Evolutionary conservation across 1,140 invertebrate species (phyloP), one percentile per base, ranked within the genome.

Genomic region (Drosophila mojavensis): DNA sequence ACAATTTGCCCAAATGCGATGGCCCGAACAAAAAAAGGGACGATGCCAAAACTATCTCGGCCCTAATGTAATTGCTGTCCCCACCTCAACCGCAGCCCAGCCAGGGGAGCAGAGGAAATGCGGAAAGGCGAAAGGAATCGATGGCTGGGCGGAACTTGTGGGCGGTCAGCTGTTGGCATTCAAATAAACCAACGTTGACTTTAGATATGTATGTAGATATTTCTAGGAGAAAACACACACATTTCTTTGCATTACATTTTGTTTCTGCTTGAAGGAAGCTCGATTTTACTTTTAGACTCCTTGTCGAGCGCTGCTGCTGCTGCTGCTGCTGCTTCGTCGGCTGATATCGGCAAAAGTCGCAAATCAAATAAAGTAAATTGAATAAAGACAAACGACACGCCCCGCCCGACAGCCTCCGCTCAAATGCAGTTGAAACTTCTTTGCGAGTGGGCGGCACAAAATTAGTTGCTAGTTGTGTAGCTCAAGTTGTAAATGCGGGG

Each of bases 321-420:
- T 24, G 2, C 20, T 24, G 20, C 20, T 24, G 20, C 20, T 30
- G 28, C 28, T 30, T 33, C 33, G 33, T 33, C 43, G 60, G 69
- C 69, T 75, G 81, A 85, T 86, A 85, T 86, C 80, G 83, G 81
- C 70, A 89, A 73, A 88, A 84, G 79, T 88, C 80, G 80, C 84
- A 88, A 88, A 88, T 88, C 84, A 88, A 88, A 88, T 88, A 89
- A 88, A 84, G 64, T 77, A 84, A 88, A 88, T 88, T 88, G 84
- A 88, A 88, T 88, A 89, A 89, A 89, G 84, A 89, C 76, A 84
- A 89, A 69, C 64, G 79, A 68, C 76, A 79, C 83, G 67, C 83
- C 51, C 50, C n/a, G 26, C 73, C 4, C 41, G 13, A 15, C 13
- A 17, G n/a, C 5, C 43, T 1, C 5, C 17, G 53, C 30, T 61